These are phyloP conservation scores for Barnardius zonarius DNA, from an alignment of 2,113 vertebrate genomes.

Conservation along the genomic window DNA sequence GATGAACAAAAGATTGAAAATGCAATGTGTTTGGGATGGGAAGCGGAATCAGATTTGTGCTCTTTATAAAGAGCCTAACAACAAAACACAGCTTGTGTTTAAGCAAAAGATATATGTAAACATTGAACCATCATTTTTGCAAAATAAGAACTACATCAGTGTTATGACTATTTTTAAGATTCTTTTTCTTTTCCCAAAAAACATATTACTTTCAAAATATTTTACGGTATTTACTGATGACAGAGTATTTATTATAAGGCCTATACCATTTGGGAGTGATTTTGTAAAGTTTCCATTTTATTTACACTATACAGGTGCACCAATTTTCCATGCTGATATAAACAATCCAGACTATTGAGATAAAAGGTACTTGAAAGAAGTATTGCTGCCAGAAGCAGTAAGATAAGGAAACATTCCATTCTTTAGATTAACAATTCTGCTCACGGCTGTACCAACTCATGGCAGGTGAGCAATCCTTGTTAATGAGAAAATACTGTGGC, in stretches of 20 bases:
- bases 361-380: background rate
- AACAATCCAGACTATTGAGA: background rate
- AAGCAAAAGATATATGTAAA: background rate
- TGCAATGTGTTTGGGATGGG: accelerated
- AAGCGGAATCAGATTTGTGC: background rate
- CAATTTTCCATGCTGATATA: background rate
- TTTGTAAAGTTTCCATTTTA: background rate
- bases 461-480: background rate
- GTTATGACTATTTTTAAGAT: background rate
- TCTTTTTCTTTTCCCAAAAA: background rate
- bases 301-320: background rate
- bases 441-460: accelerated
- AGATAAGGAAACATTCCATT: background rate
- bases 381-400: background rate
- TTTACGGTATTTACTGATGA: background rate
- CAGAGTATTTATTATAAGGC: background rate
- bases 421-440: background rate
- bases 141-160: background rate
- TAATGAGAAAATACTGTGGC: background rate
- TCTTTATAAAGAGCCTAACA: background rate
- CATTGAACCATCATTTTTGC: accelerated
- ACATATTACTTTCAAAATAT: background rate
- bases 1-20: background rate
- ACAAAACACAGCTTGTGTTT: accelerated
- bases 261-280: background rate